phyloP scores from a whole-genome alignment of 2,113 vertebrate genomes.

The Pao palembangensis region DNA sequence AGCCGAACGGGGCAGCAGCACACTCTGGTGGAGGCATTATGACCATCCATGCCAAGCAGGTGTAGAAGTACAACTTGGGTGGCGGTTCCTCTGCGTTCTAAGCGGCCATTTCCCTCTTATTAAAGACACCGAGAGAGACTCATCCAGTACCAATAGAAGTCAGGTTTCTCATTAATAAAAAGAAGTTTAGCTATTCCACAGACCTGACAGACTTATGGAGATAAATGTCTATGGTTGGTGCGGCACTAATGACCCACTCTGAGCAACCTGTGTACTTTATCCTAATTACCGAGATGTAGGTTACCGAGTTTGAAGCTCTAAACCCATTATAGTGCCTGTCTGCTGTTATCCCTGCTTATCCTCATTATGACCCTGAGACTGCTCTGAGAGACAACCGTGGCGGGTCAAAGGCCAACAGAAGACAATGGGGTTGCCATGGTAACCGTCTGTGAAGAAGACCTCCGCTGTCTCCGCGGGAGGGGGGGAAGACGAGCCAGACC shows the following conservation, averaged over 20 bases:
- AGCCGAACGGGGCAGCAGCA: neutral
- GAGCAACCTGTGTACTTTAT: constrained; percentile 36
- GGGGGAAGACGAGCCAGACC: constrained; percentile 20
- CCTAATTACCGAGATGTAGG: constrained; percentile 63
- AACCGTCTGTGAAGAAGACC: constrained; percentile 46
- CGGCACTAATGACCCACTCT: constrained; percentile 19
- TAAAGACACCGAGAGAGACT: too few species aligned
- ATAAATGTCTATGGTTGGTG: too few species aligned
- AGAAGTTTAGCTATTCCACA: neutral
- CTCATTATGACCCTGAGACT: constrained; percentile 57
- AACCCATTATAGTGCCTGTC: constrained; percentile 30
- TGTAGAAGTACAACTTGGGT: too few species aligned
- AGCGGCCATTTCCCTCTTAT: too few species aligned
- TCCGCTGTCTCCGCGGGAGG: constrained; percentile 25
- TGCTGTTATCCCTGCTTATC: constrained; percentile 64
- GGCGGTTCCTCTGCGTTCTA: too few species aligned
- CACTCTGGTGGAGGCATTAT: neutral
- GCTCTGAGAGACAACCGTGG: constrained; percentile 48
- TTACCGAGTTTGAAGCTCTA: constrained; percentile 54
- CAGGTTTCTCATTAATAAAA: neutral
- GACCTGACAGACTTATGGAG: too few species aligned
- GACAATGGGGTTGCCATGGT: constrained; percentile 55
- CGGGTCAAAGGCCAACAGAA: constrained; percentile 60
- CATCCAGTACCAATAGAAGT: too few species aligned
- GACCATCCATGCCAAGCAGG: too few species aligned